Conservation (phyloP, 30 jellyfish, hydroid and myxozoan species). For the Chironex yamaguchii region DNA sequence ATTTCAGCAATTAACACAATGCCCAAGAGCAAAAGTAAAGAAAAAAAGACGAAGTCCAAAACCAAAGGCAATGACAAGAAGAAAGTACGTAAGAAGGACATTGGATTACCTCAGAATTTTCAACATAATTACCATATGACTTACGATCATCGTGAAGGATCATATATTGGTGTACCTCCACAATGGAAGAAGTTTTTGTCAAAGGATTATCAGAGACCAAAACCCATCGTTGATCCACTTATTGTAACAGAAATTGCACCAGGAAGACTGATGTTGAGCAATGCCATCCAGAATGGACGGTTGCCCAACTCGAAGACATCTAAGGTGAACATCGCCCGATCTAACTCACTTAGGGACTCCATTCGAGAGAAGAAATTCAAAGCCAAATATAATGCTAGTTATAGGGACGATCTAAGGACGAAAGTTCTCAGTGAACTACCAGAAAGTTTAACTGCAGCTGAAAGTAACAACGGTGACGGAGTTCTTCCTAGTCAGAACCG, state of each 20-base stretch:
- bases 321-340: slow-evolving; percentile 88
- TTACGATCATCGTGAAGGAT: slow-evolving; percentile 90
- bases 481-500: slow-evolving; percentile 84
- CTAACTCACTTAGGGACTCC: slow-evolving; percentile 87
- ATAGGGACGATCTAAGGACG: background rate
- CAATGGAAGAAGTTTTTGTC: slow-evolving; percentile 95
- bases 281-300: slow-evolving; percentile 69
- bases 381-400: background rate
- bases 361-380: background rate
- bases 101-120: slow-evolving; percentile 82
- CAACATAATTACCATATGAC: slow-evolving; percentile 96
- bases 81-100: slow-evolving; percentile 86
- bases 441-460: background rate
- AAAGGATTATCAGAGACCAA: slow-evolving; percentile 92
- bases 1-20: no score
- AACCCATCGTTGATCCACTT: slow-evolving; percentile 91
- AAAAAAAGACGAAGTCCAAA: slow-evolving; percentile 27
- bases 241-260: slow-evolving; percentile 95
- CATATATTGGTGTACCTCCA: slow-evolving; percentile 93
- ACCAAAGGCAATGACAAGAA: slow-evolving; percentile 67
- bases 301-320: slow-evolving; percentile 47
- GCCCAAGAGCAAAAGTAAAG: background rate
- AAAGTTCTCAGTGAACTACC: background rate
- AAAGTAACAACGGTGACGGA: background rate
- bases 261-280: slow-evolving; percentile 64